Evolutionary conservation across 2,888 invertebrate genomes (phyloP).

Genomic region (Lithophane semibrunnea): DNA sequence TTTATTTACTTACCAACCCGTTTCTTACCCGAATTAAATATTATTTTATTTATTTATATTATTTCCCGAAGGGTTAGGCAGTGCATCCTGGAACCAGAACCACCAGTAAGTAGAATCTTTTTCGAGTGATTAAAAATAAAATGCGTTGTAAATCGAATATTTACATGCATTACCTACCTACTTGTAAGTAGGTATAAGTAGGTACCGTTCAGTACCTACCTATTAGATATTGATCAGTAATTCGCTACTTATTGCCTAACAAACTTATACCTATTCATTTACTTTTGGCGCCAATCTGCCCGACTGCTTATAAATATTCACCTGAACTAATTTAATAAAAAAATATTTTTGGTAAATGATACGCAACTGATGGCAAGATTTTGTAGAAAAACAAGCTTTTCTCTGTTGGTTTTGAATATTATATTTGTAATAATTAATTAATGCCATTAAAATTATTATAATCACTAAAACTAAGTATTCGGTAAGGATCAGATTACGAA

Average conservation of each 20-base stretch:
- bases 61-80: too few species aligned
- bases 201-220: neutral
- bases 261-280: slow-evolving; percentile 8
- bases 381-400: slow-evolving; percentile 30
- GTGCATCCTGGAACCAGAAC: too few species aligned
- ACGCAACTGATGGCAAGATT: slow-evolving; percentile 31
- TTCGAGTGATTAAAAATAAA: neutral
- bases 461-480: slow-evolving; percentile 7
- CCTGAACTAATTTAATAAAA: slow-evolving; percentile 23
- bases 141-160: neutral
- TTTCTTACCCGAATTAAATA: too few species aligned
- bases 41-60: too few species aligned
- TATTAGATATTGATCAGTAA: slow-evolving; percentile 14
- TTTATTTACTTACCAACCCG: too few species aligned
- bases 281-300: neutral
- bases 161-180: too few species aligned
- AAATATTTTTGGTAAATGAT: slow-evolving; percentile 12
- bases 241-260: slow-evolving; percentile 1
- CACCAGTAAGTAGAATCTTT: neutral
- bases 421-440: slow-evolving; percentile 28
- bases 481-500: slow-evolving; percentile 31
- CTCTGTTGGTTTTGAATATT: slow-evolving; percentile 28
- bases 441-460: slow-evolving; percentile 34
- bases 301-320: slow-evolving; percentile 44
- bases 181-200: neutral